Conservation (phyloP, 2,113 vertebrate species). For the Plecturocebus donacophilus region DNA sequence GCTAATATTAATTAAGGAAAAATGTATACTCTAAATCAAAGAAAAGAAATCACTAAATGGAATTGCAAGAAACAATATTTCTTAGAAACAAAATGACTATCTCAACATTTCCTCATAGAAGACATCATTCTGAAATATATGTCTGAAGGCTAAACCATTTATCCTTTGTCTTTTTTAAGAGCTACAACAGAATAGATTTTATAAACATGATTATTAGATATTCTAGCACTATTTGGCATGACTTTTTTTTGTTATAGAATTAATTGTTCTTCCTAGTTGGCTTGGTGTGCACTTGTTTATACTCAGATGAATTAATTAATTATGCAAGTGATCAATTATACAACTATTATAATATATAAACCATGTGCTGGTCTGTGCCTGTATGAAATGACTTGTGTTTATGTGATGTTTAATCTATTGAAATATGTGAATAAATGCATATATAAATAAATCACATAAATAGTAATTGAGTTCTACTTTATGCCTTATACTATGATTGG, state of each 20-base stretch:
- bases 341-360: constrained; percentile 38
- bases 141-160: not conserved
- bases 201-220: not conserved
- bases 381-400: not conserved
- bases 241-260: constrained; percentile 19
- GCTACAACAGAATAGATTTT: constrained; percentile 27
- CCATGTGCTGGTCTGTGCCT: not conserved
- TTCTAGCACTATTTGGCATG: constrained; percentile 19
- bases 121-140: not conserved
- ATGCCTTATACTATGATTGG: not conserved
- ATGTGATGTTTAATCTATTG: constrained; percentile 31
- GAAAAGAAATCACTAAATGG: not conserved
- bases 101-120: constrained; percentile 33
- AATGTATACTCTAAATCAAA: constrained; percentile 37
- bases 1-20: constrained; percentile 31
- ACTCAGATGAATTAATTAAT: constrained; percentile 20
- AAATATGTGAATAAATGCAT: constrained; percentile 1
- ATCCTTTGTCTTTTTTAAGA: constrained; percentile 24
- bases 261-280: constrained; percentile 25
- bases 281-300: constrained; percentile 44
- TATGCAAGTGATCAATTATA: not conserved
- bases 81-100: constrained; percentile 45
- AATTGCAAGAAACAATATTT: constrained; percentile 39
- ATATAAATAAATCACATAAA: not conserved
- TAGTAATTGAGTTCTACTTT: not conserved